Conservation (phyloP, 2,113 vertebrate species). For the Crotalus horridus region DNA sequence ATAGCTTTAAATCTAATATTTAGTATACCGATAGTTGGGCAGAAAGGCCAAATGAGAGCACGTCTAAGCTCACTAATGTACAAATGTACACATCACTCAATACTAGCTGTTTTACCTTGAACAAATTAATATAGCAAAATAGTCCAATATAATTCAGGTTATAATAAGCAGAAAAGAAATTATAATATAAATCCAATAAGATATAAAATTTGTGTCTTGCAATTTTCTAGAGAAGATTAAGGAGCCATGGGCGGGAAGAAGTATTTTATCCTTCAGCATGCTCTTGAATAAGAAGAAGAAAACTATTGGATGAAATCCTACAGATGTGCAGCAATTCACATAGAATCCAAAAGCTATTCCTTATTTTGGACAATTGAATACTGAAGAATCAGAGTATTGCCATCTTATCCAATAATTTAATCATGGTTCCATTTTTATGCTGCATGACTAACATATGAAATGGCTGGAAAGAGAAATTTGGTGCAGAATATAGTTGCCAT, state of each 20-base stretch:
- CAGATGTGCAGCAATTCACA: neutral
- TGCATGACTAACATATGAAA: neutral
- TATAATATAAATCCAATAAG: neutral
- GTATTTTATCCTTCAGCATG: neutral
- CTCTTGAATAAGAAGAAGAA: neutral
- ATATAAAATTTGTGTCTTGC: neutral
- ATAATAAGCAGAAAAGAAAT: neutral
- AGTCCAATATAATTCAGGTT: conserved; percentile 27
- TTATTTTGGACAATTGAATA: neutral
- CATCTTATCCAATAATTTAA: neutral
- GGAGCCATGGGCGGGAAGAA: neutral
- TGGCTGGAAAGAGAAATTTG: neutral
- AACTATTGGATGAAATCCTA: neutral
- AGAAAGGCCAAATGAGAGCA: conserved; percentile 3
- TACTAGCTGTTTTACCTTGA: neutral
- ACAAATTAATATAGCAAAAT: conserved; percentile 21
- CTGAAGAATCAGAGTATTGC: neutral
- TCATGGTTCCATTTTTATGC: neutral
- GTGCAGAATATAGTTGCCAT: neutral
- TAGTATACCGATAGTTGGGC: neutral
- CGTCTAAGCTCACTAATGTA: neutral
- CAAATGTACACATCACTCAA: neutral
- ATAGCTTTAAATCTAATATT: conserved; percentile 30
- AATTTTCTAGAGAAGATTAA: neutral
- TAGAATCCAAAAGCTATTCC: neutral